Percentiles rank a stretch among this genome's conserved stretches.
Evolutionary conservation across 1,140 invertebrate genomes (phyloP).

Genomic region (Trichonephila clavipes): DNA sequence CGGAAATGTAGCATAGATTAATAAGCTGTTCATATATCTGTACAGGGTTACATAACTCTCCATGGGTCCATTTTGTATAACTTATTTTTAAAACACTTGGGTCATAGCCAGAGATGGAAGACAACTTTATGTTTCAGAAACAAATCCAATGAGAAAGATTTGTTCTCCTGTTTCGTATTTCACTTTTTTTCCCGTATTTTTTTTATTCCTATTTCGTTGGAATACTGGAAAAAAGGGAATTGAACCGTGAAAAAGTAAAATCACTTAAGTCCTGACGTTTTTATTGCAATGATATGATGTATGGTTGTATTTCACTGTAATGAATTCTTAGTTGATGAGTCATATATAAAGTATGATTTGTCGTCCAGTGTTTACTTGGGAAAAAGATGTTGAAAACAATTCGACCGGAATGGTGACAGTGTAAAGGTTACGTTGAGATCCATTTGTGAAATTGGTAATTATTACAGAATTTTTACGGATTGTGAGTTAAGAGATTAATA

Average conservation of each 20-base stretch:
- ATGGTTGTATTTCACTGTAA: conserved; percentile 33
- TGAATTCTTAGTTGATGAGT: conserved; percentile 43
- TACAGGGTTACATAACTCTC: too few relatives aligned
- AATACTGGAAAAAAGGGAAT: conserved; percentile 54
- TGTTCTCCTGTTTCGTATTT: conserved; percentile 65
- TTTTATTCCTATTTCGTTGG: background rate
- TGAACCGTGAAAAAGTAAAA: conserved; percentile 62
- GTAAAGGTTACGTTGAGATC: background rate
- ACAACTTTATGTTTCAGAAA: conserved; percentile 67
- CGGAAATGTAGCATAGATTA: background rate
- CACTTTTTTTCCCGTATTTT: background rate
- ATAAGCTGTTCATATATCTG: background rate
- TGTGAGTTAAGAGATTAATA: background rate
- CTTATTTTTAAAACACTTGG: conserved; percentile 54
- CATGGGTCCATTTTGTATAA: background rate
- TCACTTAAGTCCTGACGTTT: conserved; percentile 48
- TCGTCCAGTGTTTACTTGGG: background rate
- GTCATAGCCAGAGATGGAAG: conserved; percentile 40
- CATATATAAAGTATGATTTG: conserved; percentile 38
- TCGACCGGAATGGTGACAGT: background rate
- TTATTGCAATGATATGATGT: conserved; percentile 51
- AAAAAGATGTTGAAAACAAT: background rate
- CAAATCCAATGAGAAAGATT: conserved; percentile 61
- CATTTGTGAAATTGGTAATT: conserved; percentile 35
- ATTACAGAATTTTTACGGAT: background rate